Base-by-base conservation (phyloP, 1,140 invertebrate genomes). In the Aphidius gifuensis region DNA sequence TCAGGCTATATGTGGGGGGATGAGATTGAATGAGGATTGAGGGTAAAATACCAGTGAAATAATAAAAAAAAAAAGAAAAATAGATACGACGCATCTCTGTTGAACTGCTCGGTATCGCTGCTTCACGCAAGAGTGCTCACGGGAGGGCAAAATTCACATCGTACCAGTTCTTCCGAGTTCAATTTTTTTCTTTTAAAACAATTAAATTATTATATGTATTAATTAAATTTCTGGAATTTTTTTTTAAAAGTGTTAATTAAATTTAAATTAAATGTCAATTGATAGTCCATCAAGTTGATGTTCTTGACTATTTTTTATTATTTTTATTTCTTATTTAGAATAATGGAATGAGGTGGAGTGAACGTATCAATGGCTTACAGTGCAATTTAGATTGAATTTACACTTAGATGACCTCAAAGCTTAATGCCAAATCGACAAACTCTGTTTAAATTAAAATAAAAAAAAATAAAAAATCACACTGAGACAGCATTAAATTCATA, bases 41-140 rank as follows among this genome's bases (percentile, higher is more conserved):
- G 44, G 6, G 49, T 8, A 51, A 50, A 60, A 49, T 21, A 38
- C 40, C 9, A 23, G 50, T 23, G 23, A 9, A 38, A 38, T 5
- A 45, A 44, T 7, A 16, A 7, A 6, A 16, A 45, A 44, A 21
- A 43, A 11, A 61, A 39, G 54, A 54, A 61, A 61, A 32, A 32
- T 32, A 45, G 43, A 39, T 44, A 51, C 9, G 58, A 60, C 48
- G 59, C 59, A 45, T 54, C 49, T 61, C 59, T 61, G 49, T 42
- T 61, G 40, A 50, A 54, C 50, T 61, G 59, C 50, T 54, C 50
- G 59, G 58, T 61, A 61, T 61, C 59, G 49, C 50, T 61, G 11
- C 50, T 61, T 61, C 50, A 61, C 59, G 40, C 49, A 54, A 61
- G 49, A 61, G 7, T 42, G 59, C 59, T 11, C 50, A 61, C 39